Evolutionary conservation across 2,113 vertebrate genomes (phyloP).

Genomic region (Lethenteron camtschaticum): DNA sequence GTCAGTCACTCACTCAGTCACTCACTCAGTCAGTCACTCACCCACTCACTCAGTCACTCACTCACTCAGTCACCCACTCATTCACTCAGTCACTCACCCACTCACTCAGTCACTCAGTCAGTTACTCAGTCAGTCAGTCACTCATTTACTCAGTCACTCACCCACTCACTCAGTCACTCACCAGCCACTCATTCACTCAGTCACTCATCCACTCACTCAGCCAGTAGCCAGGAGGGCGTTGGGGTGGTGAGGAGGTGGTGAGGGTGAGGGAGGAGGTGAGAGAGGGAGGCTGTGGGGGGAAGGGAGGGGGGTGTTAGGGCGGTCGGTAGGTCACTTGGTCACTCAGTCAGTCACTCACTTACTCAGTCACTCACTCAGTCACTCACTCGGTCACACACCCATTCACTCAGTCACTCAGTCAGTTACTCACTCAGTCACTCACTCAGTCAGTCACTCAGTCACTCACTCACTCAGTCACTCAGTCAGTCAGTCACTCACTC

Average conservation of each 20-base stretch:
- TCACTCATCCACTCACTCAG: too few relatives aligned
- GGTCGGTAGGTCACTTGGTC: background rate
- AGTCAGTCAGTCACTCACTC: conserved; percentile 2
- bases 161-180: background rate
- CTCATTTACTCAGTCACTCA: background rate
- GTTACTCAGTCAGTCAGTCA: background rate
- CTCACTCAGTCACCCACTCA: background rate
- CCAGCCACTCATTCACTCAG: background rate
- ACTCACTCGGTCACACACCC: background rate
- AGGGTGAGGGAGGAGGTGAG: too few relatives aligned
- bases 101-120: background rate
- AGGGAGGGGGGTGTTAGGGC: background rate
- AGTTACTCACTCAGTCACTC: background rate
- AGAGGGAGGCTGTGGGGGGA: too few relatives aligned
- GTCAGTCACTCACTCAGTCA: background rate
- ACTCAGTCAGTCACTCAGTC: conserved; percentile 1
- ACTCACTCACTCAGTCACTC: background rate
- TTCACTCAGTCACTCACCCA: background rate
- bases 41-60: background rate
- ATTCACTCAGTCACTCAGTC: background rate
- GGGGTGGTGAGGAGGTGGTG: too few relatives aligned
- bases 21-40: conserved; percentile 2
- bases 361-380: conserved; percentile 3
- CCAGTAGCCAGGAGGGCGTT: too few relatives aligned
- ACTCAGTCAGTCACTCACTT: background rate